Base-by-base conservation (phyloP, 1,140 invertebrate genomes). In the Macrocentrus cingulum region DNA sequence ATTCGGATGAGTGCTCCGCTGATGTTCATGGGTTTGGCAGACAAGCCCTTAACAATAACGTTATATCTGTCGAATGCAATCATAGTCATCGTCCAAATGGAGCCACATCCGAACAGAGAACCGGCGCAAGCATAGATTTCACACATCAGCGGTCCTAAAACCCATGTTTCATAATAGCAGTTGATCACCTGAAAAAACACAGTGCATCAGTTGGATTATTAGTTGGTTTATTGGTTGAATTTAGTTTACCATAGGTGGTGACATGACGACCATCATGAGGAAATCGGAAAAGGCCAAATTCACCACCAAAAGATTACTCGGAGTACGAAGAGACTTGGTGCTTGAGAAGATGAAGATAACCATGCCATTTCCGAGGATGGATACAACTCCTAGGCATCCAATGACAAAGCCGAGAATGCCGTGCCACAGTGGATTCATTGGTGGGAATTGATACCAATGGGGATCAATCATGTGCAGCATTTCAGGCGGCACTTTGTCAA, bases 1-100 rank as follows among this genome's bases (percentile, higher is more conserved):
- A 91, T 87, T 66, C 87, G 82, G 4, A 87, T 65, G 54, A 89
- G 72, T 32, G 87, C 87, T 63, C 84, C 83, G 41, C 84, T 86
- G 65, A 85, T 85, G 34, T 86, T 88, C 76, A 91, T 75, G 16
- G 86, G 87, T 58, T 82, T 84, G 2, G 83, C 87, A 8, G 85
- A 81, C 64, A 89, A 82, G 65, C 87, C 72, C 60, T 78, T 74
- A 18, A 82, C 80, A 61, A 84, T 84, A 50, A 83, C 81, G 52
- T 80, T 79, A 72, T 83, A 84, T 45, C 83, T 70, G 63, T 84
- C 83, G 11, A 82, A 64, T 34, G 82, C 73, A 37, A 84, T 83
- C 61, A 80, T 69, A 1, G 79, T 77, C 71, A 83, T 75, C 1
- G 78, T 80, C 72, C 80, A 81, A 46, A 84, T 83, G 50, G 82